phyloP scores from a whole-genome alignment of 2,797 vertebrate species.

The Cyprinodon diabolis region DNA sequence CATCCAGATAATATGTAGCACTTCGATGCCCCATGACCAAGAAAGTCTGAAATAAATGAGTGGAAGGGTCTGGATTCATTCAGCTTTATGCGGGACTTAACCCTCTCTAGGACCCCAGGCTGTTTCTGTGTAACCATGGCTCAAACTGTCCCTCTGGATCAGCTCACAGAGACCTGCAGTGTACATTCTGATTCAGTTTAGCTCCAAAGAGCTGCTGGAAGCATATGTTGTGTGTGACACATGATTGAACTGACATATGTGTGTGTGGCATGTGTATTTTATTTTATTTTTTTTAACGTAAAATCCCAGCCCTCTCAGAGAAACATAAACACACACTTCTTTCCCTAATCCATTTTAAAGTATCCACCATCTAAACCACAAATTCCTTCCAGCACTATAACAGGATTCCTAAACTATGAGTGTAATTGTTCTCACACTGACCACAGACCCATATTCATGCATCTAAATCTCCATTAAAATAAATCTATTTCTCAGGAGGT shows the following conservation, averaged over 20 bases:
- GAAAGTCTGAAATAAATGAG: background rate
- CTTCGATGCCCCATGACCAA: background rate
- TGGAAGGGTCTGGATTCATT: background rate
- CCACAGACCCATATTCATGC: slow-evolving; percentile 13
- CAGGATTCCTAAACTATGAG: slow-evolving; percentile 4
- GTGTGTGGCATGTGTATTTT: slow-evolving; percentile 43
- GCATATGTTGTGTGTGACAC: slow-evolving; percentile 74
- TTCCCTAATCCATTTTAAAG: slow-evolving; percentile 24
- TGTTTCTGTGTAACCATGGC: slow-evolving; percentile 25
- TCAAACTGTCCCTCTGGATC: slow-evolving; percentile 65
- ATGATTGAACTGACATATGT: slow-evolving; percentile 58
- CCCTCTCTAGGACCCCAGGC: slow-evolving; percentile 28
- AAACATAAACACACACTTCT: slow-evolving; percentile 7
- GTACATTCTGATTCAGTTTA: slow-evolving; percentile 35
- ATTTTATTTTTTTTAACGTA: slow-evolving; percentile 32
- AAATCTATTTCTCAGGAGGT: slow-evolving; percentile 46
- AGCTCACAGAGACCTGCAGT: slow-evolving; percentile 52
- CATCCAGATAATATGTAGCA: background rate
- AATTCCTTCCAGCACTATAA: slow-evolving; percentile 19
- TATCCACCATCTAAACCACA: slow-evolving; percentile 18
- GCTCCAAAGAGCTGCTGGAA: slow-evolving; percentile 54
- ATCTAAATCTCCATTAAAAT: slow-evolving; percentile 39
- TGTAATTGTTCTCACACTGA: slow-evolving; percentile 9
- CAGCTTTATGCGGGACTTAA: slow-evolving; percentile 32
- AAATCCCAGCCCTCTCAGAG: slow-evolving; percentile 13